Conservation (phyloP, 2,113 vertebrate genomes). For the Donacobius atricapilla region DNA sequence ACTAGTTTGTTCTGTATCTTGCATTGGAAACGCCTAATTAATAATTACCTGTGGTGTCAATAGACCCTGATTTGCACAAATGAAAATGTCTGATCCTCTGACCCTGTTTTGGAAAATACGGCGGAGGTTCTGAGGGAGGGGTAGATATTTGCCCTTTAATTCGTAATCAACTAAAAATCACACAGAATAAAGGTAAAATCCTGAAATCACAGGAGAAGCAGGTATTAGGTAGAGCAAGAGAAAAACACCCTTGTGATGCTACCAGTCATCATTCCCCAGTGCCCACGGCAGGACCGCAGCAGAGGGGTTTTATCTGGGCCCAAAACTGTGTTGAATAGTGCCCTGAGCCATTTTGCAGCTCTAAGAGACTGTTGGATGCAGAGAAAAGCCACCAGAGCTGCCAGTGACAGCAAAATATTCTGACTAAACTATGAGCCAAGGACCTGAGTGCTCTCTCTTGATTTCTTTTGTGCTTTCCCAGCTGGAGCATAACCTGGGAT, state of each 20-base stretch:
- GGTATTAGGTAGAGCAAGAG: background rate
- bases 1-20: conserved; percentile 22
- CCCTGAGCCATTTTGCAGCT: background rate
- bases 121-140: background rate
- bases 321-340: background rate
- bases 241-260: background rate
- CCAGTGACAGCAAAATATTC: background rate
- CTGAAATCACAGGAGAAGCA: background rate
- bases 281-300: background rate
- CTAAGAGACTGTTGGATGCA: background rate
- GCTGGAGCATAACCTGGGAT: background rate
- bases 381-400: background rate
- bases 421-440: background rate
- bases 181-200: background rate
- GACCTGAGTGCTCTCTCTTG: background rate
- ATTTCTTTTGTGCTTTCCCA: background rate
- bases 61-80: conserved; percentile 45
- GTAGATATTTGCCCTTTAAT: background rate
- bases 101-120: conserved; percentile 44
- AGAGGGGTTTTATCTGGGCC: background rate
- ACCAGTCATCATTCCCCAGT: background rate
- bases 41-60: conserved; percentile 13
- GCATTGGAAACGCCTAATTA: conserved; percentile 28
- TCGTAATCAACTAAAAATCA: background rate
- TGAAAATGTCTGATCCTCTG: conserved; percentile 54